These are phyloP conservation scores for Tamandua tetradactyla DNA, from an alignment of 2,797 vertebrate genomes.

Conservation along the genomic window DNA sequence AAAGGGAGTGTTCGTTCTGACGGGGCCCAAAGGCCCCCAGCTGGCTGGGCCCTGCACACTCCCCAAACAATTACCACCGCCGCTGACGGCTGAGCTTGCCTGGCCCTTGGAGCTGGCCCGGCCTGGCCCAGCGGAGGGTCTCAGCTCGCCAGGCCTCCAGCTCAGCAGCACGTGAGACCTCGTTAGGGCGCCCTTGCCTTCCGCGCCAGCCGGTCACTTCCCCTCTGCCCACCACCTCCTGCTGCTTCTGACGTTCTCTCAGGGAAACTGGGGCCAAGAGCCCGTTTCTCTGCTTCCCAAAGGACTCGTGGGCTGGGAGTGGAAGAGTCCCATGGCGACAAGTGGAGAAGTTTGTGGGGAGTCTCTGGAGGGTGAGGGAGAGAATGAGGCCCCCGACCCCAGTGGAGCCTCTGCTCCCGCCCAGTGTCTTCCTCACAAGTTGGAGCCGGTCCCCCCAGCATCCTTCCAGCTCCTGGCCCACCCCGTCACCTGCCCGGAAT, in stretches of 20 bases:
- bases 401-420: not conserved
- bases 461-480: not conserved
- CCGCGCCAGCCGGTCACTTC: rapidly evolving
- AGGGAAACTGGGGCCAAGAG: rapidly evolving
- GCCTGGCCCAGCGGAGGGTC: not conserved
- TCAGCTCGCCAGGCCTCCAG: rapidly evolving
- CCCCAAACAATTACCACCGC: not conserved
- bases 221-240: not conserved
- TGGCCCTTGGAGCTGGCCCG: not conserved
- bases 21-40: not conserved
- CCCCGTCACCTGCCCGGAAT: not conserved
- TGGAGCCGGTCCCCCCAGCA: not conserved
- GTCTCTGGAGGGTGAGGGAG: not conserved
- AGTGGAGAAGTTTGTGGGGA: not conserved
- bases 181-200: rapidly evolving
- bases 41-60: not conserved
- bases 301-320: not conserved
- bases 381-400: not conserved
- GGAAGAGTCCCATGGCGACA: not conserved
- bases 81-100: not conserved
- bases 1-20: not conserved
- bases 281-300: not conserved
- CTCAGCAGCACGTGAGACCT: rapidly evolving
- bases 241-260: not conserved
- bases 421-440: constrained; percentile 64